Conservation (phyloP, 2,797 vertebrate species). For the Sebastes miniatus region DNA sequence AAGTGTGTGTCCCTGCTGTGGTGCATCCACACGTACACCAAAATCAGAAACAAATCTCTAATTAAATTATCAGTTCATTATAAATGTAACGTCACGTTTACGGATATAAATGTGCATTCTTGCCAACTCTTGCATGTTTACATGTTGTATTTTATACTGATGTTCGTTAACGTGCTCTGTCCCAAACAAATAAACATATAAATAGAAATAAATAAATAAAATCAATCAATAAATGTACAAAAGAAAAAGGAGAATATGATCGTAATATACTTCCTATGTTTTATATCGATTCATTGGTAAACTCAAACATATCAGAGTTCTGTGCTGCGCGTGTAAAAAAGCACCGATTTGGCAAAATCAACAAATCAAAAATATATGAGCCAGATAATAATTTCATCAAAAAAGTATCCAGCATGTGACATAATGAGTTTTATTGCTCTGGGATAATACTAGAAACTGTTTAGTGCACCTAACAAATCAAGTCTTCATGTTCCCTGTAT, state of each 20-base stretch:
- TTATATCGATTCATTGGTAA: neutral
- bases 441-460: constrained; percentile 18
- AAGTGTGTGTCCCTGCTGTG: neutral
- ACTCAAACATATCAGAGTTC: constrained; percentile 22
- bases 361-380: constrained; percentile 57
- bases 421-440: constrained; percentile 14
- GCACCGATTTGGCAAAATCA: constrained; percentile 44
- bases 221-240: too few species aligned
- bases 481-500: neutral
- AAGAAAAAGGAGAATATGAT: neutral
- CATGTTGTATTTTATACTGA: too few species aligned
- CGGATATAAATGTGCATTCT: too few species aligned
- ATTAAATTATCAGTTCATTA: neutral
- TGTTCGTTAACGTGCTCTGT: too few species aligned
- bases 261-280: neutral
- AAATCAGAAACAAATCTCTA: neutral
- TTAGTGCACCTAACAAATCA: constrained; percentile 24
- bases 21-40: neutral
- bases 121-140: too few species aligned
- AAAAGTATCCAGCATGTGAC: constrained; percentile 36
- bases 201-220: too few species aligned
- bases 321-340: neutral
- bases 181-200: too few species aligned
- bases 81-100: too few species aligned
- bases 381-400: constrained; percentile 47